These are phyloP conservation scores for Tyria jacobaeae DNA, from an alignment of 2,888 invertebrate genomes.

Conservation along the genomic window DNA sequence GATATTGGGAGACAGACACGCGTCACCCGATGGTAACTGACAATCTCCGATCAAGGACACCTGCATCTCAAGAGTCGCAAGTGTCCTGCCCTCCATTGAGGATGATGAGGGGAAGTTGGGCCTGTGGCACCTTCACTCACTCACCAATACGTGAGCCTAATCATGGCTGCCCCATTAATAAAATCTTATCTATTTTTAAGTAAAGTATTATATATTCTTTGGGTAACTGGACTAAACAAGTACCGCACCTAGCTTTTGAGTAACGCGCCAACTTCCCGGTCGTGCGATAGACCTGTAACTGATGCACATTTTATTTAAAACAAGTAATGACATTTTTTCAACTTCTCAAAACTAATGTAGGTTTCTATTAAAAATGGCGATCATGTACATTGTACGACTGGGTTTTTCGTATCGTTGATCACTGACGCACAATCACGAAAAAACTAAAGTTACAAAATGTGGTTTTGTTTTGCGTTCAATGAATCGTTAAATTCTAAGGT, in stretches of 20 bases:
- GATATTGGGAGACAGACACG: no score
- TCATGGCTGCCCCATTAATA: no score
- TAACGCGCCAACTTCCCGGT: neutral
- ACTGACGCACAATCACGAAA: neutral
- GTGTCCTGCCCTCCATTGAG: no score
- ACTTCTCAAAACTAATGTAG: neutral
- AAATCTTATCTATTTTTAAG: no score
- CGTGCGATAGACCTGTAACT: neutral
- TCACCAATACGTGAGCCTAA: no score
- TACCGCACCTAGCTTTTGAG: neutral
- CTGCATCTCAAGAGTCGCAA: no score
- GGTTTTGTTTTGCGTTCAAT: conserved; percentile 1
- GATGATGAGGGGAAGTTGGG: no score
- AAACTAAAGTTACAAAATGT: neutral
- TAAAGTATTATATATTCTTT: no score
- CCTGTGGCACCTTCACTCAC: no score
- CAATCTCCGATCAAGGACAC: no score
- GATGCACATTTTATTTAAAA: neutral
- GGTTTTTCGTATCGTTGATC: neutral
- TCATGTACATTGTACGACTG: neutral
- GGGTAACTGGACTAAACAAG: no score
- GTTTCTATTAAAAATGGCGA: neutral
- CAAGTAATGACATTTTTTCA: neutral
- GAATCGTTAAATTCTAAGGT: conserved; percentile 7
- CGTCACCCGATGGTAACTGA: no score